Evolutionary conservation across 2,888 invertebrate species (phyloP).

Genomic region (Petrolisthes cinctipes): DNA sequence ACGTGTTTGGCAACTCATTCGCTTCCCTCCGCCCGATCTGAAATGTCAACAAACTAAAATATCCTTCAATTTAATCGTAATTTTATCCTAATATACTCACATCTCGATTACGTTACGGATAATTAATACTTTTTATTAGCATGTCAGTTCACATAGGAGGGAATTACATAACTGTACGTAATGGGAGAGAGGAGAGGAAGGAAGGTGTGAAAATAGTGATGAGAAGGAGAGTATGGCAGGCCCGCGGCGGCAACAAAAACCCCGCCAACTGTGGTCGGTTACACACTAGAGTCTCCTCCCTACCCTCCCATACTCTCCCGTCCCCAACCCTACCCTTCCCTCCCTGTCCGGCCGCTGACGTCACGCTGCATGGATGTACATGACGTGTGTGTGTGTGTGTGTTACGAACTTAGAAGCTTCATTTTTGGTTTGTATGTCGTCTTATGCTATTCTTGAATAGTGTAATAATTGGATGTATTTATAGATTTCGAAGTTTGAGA

Average conservation of each 20-base stretch:
- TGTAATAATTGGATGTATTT: too few relatives aligned
- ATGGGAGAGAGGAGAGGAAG: neutral
- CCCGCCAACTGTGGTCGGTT: neutral
- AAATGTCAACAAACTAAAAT: too few relatives aligned
- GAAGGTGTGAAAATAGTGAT: neutral
- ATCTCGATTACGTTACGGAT: too few relatives aligned
- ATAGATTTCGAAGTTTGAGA: too few relatives aligned
- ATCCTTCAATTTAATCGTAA: neutral
- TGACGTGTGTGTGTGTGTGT: conserved; percentile 4
- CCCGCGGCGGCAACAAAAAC: neutral
- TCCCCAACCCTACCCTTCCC: neutral
- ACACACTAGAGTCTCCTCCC: neutral
- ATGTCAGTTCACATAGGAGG: too few relatives aligned
- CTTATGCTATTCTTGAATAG: too few relatives aligned
- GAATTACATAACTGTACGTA: too few relatives aligned
- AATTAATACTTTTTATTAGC: too few relatives aligned
- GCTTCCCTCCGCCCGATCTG: too few relatives aligned
- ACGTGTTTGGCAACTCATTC: too few relatives aligned
- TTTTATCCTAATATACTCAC: neutral
- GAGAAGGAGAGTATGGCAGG: neutral
- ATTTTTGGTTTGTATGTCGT: too few relatives aligned
- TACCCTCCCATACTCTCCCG: too few relatives aligned
- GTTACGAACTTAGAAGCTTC: neutral
- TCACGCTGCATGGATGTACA: neutral
- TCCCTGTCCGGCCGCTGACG: neutral